A percentile compares a stretch with the other conserved stretches of the same genome.
These are phyloP conservation scores for Apolygus lucorum DNA, from an alignment of 1,140 invertebrate genomes.

Conservation along the genomic window DNA sequence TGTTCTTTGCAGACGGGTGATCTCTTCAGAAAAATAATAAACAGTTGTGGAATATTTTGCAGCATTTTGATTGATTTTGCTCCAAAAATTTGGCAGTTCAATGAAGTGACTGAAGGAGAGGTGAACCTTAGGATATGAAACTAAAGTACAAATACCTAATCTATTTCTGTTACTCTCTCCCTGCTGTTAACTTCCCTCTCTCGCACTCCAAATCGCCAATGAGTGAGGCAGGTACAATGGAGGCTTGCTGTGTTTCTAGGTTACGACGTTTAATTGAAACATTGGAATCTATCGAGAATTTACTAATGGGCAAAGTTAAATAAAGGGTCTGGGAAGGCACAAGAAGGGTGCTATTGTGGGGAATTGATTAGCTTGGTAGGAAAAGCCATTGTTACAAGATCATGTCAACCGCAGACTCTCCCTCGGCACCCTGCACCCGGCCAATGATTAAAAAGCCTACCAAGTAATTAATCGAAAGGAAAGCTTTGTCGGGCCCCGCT, in stretches of 20 bases:
- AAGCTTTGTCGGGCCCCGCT: background rate
- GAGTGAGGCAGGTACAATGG: too few species aligned
- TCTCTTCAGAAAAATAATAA: too few species aligned
- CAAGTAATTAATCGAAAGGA: conserved; percentile 13
- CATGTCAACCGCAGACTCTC: conserved; percentile 18
- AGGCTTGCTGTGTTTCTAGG: conserved; percentile 17
- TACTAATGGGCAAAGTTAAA: conserved; percentile 25
- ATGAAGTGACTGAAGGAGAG: too few species aligned
- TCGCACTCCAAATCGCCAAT: too few species aligned
- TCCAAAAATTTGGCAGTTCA: too few species aligned
- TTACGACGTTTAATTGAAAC: conserved; percentile 19
- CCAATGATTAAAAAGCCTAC: conserved; percentile 23
- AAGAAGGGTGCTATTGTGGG: conserved; percentile 3
- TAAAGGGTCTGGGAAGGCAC: conserved; percentile 6
- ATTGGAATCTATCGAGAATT: conserved; percentile 19
- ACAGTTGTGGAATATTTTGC: too few species aligned
- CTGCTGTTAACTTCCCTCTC: too few species aligned
- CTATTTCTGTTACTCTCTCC: too few species aligned
- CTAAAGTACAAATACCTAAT: too few species aligned
- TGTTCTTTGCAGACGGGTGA: too few species aligned
- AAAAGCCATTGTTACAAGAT: conserved; percentile 16
- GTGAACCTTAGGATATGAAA: too few species aligned
- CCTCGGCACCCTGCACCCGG: background rate
- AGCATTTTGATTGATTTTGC: too few species aligned
- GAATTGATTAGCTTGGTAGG: conserved; percentile 18